Percentiles rank a stretch among this genome's conserved stretches.
phyloP scores from a whole-genome alignment of 2,888 invertebrate genomes.

The Thumatha senex region DNA sequence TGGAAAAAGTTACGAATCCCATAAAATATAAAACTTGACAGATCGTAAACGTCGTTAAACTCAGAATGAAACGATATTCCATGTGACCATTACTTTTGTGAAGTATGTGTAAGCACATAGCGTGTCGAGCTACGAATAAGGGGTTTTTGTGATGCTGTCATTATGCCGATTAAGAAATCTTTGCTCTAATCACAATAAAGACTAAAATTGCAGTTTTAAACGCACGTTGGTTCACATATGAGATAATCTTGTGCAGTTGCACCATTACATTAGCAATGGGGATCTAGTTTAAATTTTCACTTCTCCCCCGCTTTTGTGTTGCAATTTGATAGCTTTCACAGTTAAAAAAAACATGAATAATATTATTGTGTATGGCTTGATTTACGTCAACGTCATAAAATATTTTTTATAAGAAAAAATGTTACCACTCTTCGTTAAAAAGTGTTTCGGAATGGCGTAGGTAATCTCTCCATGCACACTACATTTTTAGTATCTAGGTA shows the following conservation, averaged over 20 bases:
- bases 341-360: conserved; percentile 25
- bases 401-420: background rate
- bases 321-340: conserved; percentile 57
- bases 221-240: conserved; percentile 19
- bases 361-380: conserved; percentile 22
- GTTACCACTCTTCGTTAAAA: too few relatives aligned
- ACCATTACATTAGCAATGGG: conserved; percentile 53
- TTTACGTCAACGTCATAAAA: conserved; percentile 9
- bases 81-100: conserved; percentile 57
- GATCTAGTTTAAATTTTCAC: conserved; percentile 71
- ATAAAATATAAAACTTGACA: too few relatives aligned
- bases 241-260: conserved; percentile 53
- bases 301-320: conserved; percentile 49
- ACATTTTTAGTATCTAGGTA: background rate
- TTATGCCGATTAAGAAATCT: conserved; percentile 13
- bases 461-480: too few relatives aligned
- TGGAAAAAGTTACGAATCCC: too few relatives aligned
- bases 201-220: conserved; percentile 2
- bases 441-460: too few relatives aligned
- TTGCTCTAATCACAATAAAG: conserved; percentile 19
- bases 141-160: conserved; percentile 26
- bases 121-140: conserved; percentile 38
- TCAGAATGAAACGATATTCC: conserved; percentile 56
- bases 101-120: conserved; percentile 53
- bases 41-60: conserved; percentile 8